A percentile compares a stretch with the other conserved stretches of the same genome.
These are phyloP conservation scores for Bugula neritina DNA, from an alignment of 2,888 invertebrate species.

Conservation along the genomic window DNA sequence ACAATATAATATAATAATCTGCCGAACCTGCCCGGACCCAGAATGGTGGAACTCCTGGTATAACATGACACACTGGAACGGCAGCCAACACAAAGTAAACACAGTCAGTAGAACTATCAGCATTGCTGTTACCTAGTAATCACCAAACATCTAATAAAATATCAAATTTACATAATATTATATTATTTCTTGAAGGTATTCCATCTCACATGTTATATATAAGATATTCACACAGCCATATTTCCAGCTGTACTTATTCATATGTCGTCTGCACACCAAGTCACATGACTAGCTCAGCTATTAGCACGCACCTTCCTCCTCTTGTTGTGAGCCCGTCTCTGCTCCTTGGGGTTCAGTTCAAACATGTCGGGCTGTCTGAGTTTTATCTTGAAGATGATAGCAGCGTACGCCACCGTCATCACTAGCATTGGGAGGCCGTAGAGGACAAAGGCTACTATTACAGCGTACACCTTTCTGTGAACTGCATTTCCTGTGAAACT, in stretches of 20 bases:
- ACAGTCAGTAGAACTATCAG: constrained; percentile 54
- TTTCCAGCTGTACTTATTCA: too few species aligned
- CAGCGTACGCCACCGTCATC: constrained; percentile 15
- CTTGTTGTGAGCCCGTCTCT: background rate
- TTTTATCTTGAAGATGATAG: constrained; percentile 21
- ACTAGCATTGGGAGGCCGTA: constrained; percentile 18
- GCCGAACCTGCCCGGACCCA: too few species aligned
- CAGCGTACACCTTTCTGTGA: background rate
- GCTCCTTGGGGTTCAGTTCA: constrained; percentile 4
- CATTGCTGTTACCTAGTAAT: constrained; percentile 53
- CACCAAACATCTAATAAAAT: too few species aligned
- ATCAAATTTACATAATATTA: too few species aligned
- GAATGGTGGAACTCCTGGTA: constrained; percentile 40
- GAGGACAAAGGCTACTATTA: background rate
- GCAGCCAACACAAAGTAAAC: constrained; percentile 56
- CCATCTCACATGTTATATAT: too few species aligned
- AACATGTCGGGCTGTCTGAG: background rate
- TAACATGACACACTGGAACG: constrained; percentile 54
- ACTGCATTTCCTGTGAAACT: background rate
- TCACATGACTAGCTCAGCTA: too few species aligned
- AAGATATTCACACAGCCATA: too few species aligned
- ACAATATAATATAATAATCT: too few species aligned
- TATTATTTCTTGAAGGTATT: too few species aligned
- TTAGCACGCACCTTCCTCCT: too few species aligned
- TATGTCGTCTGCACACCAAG: too few species aligned